Evolutionary conservation across 2,797 vertebrate genomes (phyloP), one percentile per base, ranked within the genome.

Genomic region (Tapera naevia): DNA sequence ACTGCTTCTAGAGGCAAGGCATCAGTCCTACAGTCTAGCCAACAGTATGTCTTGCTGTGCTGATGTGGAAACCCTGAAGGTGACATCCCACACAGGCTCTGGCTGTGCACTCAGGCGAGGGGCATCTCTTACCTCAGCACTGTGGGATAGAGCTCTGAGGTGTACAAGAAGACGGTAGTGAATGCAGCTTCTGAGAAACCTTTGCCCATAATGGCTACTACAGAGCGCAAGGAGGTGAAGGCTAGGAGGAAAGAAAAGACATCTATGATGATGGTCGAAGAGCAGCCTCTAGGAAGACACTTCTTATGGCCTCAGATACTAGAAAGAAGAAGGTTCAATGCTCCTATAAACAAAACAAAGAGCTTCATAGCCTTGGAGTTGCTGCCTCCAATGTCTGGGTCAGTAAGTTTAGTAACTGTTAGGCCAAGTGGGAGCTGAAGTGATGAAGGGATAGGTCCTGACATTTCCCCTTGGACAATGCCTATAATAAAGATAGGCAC

Each of bases 101-200:
- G 62, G 46, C 8, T 8, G 11, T 56, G 62, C 39, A 8, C 27
- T 46, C 25, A 5, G 57, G 28, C 5, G 12, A 21, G 51, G 13
- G 32, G 12, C 21, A 8, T 54, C 97, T 97, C 95, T 83, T 88
- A 99, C 99, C 99, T 99, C 67, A 99, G 95, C 17, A 99, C 98
- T 2, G 99, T 99, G 11, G 99, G 99, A 78, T 98, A 99, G 66
- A 99, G 97, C 96, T 99, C 99, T 1, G 98, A 98, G 35, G 98
- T 98, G 95, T 98, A 99, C 83, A 99, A 95, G 79, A 96, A 97
- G 58, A 98, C 30, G 0, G 98, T 98, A 21, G 97, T 97, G 97
- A 99, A 99, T 11, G 98, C 97, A 18, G 98, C 98, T 91, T 99
- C 97, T 17, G 98, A 98, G 89, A 98, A 98, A 5, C 98, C 98